A percentile compares a stretch with the other conserved stretches of the same genome.
phyloP scores from a whole-genome alignment of 2,888 invertebrate genomes.

The Drosophila histrio region DNA sequence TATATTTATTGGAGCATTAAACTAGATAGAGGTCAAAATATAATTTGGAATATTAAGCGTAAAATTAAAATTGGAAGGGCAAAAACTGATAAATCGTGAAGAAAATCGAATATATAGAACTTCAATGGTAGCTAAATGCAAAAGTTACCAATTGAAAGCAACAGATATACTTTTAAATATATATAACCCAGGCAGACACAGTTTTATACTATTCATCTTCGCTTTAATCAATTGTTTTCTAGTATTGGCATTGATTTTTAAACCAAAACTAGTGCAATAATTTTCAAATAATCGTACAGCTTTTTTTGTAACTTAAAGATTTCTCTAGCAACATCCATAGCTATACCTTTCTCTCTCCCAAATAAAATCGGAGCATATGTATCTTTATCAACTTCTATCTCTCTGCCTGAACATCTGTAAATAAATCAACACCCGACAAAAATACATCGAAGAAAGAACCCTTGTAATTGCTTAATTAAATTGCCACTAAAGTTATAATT shows the following conservation, averaged over 20 bases:
- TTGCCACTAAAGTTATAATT: slow-evolving; percentile 76
- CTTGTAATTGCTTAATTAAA: slow-evolving; percentile 79
- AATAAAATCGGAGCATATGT: not conserved
- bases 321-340: not conserved
- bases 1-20: slow-evolving; percentile 7
- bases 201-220: too few relatives aligned
- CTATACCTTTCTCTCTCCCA: not conserved
- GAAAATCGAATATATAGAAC: too few relatives aligned
- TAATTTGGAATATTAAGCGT: not conserved
- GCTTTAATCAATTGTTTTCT: not conserved
- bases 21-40: not conserved
- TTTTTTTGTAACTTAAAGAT: not conserved
- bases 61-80: not conserved
- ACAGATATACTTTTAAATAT: too few relatives aligned
- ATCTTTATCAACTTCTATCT: not conserved
- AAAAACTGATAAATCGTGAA: too few relatives aligned
- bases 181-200: too few relatives aligned
- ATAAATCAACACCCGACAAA: slow-evolving; percentile 64
- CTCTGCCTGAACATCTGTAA: slow-evolving; percentile 24
- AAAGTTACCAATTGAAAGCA: too few relatives aligned
- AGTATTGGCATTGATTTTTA: not conserved
- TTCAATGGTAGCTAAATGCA: too few relatives aligned
- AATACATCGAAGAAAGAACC: slow-evolving; percentile 22
- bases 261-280: not conserved
- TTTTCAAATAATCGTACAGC: not conserved